Evolutionary conservation across 2,113 vertebrate genomes (phyloP).

Genomic region (Phoenicopterus ruber): DNA sequence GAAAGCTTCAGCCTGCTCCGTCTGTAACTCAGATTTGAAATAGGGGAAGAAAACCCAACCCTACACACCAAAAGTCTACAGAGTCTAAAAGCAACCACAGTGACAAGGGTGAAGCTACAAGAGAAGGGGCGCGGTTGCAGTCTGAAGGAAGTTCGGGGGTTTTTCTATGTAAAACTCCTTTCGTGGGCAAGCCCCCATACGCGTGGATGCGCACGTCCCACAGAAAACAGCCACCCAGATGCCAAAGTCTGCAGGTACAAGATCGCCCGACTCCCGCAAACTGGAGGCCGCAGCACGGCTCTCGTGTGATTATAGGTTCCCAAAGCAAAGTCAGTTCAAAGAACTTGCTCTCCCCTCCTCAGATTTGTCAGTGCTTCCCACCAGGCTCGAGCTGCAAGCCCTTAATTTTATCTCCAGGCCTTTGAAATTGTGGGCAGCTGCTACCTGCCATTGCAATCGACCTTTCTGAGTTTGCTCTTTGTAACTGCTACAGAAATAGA

Average conservation of each 20-base stretch:
- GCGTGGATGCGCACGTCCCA: neutral
- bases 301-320: neutral
- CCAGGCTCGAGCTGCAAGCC: neutral
- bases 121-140: neutral
- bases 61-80: neutral
- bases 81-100: neutral
- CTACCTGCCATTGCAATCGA: neutral
- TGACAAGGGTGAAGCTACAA: neutral
- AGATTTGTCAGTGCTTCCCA: neutral
- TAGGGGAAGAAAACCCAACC: too few relatives aligned
- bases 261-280: neutral
- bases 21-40: neutral
- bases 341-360: neutral
- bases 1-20: neutral
- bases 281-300: neutral
- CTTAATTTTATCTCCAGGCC: neutral
- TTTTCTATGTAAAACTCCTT: neutral
- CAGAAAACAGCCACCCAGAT: neutral
- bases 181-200: neutral
- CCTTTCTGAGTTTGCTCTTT: neutral
- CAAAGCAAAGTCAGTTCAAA: neutral
- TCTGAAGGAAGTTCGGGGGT: neutral
- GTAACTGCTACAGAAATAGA: neutral
- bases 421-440: neutral
- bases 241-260: neutral